Percentiles rank a stretch among this genome's conserved stretches.
Conservation (phyloP, 2,888 invertebrate species). For the Steromphala cineraria region DNA sequence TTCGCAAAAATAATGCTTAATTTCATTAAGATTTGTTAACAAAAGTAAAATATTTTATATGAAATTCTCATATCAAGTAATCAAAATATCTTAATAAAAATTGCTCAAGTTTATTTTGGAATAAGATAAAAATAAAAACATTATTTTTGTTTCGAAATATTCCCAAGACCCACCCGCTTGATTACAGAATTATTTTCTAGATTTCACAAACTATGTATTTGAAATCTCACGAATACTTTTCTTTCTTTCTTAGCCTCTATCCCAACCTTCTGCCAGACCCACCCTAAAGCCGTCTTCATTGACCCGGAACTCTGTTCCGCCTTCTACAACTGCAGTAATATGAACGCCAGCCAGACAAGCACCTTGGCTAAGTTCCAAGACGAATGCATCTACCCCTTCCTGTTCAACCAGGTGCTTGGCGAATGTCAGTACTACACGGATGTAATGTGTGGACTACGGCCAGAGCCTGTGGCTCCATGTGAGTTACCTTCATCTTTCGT, state of each 20-base stretch:
- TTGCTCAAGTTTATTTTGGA: too few relatives aligned
- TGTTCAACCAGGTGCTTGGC: conserved; percentile 45
- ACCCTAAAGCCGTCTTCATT: conserved; percentile 39
- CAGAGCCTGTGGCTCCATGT: conserved; percentile 22
- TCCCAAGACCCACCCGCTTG: too few relatives aligned
- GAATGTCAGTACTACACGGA: conserved; percentile 12
- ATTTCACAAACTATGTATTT: background rate
- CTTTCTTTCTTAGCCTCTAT: conserved; percentile 48
- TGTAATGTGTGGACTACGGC: conserved; percentile 19
- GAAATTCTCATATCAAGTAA: too few relatives aligned
- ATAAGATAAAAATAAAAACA: too few relatives aligned
- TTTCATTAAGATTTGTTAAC: too few relatives aligned
- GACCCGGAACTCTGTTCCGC: conserved; percentile 28
- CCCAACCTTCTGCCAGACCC: conserved; percentile 44
- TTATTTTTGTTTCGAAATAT: too few relatives aligned
- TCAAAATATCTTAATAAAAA: too few relatives aligned
- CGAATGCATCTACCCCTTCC: conserved; percentile 58
- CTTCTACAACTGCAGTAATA: conserved; percentile 29
- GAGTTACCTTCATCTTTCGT: background rate
- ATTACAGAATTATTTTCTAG: too few relatives aligned
- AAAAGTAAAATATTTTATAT: too few relatives aligned
- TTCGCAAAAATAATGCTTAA: too few relatives aligned
- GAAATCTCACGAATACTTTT: background rate
- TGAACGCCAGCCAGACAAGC: background rate
- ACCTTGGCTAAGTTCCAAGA: conserved; percentile 2